Percentiles rank a stretch among this genome's conserved stretches.
These are phyloP conservation scores for Proctacanthus coquilletti DNA, from an alignment of 1,140 invertebrate species.

Conservation along the genomic window DNA sequence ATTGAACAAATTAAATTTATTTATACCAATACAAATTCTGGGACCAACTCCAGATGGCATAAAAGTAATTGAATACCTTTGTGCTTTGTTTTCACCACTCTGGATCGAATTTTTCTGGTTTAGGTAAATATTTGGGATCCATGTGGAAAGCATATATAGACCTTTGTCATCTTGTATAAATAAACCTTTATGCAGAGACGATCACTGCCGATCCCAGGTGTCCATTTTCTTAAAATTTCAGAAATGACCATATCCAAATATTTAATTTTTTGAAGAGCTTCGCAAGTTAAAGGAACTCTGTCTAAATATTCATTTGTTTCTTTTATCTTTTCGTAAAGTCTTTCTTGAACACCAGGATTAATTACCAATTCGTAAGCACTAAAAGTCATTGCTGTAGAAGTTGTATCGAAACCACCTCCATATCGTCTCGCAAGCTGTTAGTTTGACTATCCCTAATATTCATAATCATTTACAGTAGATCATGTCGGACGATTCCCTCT, in stretches of 20 bases:
- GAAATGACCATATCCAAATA: conserved; percentile 31
- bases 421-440: conserved; percentile 4
- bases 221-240: conserved; percentile 37
- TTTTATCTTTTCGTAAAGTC: conserved; percentile 22
- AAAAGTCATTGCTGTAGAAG: conserved; percentile 14
- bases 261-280: conserved; percentile 22
- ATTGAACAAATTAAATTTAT: too few species aligned
- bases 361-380: conserved; percentile 15
- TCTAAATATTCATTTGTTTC: conserved; percentile 9
- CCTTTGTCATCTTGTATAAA: conserved; percentile 8
- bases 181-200: conserved; percentile 27
- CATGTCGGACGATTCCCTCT: conserved; percentile 27
- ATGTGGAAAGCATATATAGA: conserved; percentile 25
- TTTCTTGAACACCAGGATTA: conserved; percentile 26
- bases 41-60: conserved; percentile 29
- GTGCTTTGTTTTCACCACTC: conserved; percentile 30
- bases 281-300: conserved; percentile 17
- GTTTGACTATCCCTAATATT: conserved; percentile 8
- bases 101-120: conserved; percentile 35
- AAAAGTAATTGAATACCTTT: conserved; percentile 13
- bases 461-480: conserved; percentile 34
- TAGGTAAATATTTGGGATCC: conserved; percentile 33
- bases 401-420: conserved; percentile 23
- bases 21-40: conserved; percentile 29
- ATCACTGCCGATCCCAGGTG: conserved; percentile 29